Evolutionary conservation across 2,113 vertebrate genomes (phyloP), one percentile per base, ranked within the genome.

Genomic region (Tragelaphus imberbis): DNA sequence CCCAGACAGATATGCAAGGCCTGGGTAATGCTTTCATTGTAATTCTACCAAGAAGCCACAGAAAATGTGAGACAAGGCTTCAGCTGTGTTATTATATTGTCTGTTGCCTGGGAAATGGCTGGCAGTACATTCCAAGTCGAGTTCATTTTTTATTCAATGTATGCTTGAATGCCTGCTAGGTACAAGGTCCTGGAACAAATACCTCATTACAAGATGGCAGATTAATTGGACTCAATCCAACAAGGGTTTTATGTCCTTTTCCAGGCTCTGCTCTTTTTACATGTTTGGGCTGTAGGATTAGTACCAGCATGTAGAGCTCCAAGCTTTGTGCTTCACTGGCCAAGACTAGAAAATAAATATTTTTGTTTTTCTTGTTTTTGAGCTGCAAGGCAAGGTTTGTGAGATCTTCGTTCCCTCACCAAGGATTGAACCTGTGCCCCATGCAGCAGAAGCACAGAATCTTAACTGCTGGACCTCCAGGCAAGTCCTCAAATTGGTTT

Each of bases 71-170:
- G 90, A 85, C 86, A 95, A 80, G 89, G 36, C 44, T 86, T 94
- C 84, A 80, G 93, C 94, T 92, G 27, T 97, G 96, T 92, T 95
- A 80, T 90, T 91, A 53, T 86, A 91, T 63, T 94, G 97, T 87
- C 95, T 91, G 94, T 97, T 95, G 86, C 95, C 97, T 85, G 63
- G 97, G 95, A 97, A 91, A 96, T 91, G 17, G 47, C 36, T 93
- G 88, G 93, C 6, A 2, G 55, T 27, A 33, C 36, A 56, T 53
- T 91, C 21, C 68, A 84, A 91, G 19, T 0, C 53, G 1, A 55
- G 51, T 33, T 53, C 88, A 79, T 53, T 97, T 88, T 82, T 92
- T 40, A 53, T 44, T 58, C 44, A 84, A 0, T 6, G 4, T 61
- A 23, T 30, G 44, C 58, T 25, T 63, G 36, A 59, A 36, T 23